Percentiles rank a stretch among this genome's conserved stretches.
phyloP scores from a whole-genome alignment of 2,888 invertebrate species.

The Hermaeophaga mercurialis region DNA sequence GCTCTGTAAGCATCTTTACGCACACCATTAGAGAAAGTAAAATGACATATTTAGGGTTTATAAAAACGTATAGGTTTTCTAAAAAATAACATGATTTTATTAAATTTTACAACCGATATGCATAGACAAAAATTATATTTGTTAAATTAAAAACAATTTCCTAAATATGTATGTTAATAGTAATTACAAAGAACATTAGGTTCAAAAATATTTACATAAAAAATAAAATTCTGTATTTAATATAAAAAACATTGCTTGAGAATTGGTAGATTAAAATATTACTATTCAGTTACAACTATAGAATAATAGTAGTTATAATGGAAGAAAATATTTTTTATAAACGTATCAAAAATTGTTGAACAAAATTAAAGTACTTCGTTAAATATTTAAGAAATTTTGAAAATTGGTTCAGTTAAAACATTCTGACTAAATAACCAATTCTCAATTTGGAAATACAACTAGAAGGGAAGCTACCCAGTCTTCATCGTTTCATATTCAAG shows the following conservation, averaged over 20 bases:
- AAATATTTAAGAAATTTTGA: background rate
- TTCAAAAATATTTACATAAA: conserved; percentile 5
- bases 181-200: conserved; percentile 10
- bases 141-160: conserved; percentile 4
- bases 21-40: too few species aligned
- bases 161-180: conserved; percentile 13
- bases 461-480: background rate
- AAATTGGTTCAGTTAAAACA: too few species aligned
- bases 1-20: too few species aligned
- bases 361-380: background rate
- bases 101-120: conserved; percentile 23
- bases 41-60: too few species aligned
- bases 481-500: background rate
- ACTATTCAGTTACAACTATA: background rate
- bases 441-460: background rate
- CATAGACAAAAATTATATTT: conserved; percentile 16
- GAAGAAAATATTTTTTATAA: background rate
- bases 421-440: too few species aligned
- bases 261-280: background rate
- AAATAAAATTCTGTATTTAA: background rate
- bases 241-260: background rate
- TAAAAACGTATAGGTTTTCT: conserved; percentile 4
- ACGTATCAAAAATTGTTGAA: background rate
- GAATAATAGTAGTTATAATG: background rate
- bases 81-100: conserved; percentile 26